Evolutionary conservation across 2,888 invertebrate genomes (phyloP).

Genomic region (Sepiola atlantica): DNA sequence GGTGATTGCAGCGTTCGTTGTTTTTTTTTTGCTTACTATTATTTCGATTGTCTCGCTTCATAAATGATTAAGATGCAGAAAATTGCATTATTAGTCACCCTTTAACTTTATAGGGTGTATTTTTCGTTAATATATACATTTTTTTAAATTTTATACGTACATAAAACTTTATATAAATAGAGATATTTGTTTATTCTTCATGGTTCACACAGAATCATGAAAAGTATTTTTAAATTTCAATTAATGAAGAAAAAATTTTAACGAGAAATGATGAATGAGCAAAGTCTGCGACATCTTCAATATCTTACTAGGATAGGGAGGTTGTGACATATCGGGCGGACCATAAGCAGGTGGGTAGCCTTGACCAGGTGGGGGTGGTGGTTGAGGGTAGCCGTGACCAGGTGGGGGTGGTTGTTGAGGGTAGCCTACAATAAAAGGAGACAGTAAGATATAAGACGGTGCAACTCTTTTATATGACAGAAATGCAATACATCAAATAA

Average conservation of each 20-base stretch:
- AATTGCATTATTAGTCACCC: too few species aligned
- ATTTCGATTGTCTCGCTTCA: too few species aligned
- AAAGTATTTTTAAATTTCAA: not conserved
- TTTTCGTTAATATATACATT: too few species aligned
- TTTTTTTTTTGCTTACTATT: not conserved
- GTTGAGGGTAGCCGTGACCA: not conserved
- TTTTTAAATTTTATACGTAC: too few species aligned
- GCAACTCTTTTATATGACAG: not conserved
- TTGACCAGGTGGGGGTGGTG: not conserved
- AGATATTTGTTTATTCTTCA: not conserved
- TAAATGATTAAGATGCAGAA: too few species aligned
- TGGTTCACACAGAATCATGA: not conserved
- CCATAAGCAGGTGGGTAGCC: not conserved
- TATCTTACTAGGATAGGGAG: slow-evolving; percentile 7
- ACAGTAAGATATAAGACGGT: not conserved
- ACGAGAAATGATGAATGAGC: not conserved
- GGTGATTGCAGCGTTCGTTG: too few species aligned
- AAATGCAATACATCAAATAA: too few species aligned
- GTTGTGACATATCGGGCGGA: not conserved
- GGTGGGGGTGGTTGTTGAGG: not conserved
- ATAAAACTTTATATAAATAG: too few species aligned
- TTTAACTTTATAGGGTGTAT: too few species aligned
- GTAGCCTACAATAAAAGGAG: not conserved
- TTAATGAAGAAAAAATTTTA: not conserved
- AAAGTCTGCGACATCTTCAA: not conserved